Evolutionary conservation across 2,113 vertebrate genomes (phyloP).

Genomic region (Sebastes schlegelii): DNA sequence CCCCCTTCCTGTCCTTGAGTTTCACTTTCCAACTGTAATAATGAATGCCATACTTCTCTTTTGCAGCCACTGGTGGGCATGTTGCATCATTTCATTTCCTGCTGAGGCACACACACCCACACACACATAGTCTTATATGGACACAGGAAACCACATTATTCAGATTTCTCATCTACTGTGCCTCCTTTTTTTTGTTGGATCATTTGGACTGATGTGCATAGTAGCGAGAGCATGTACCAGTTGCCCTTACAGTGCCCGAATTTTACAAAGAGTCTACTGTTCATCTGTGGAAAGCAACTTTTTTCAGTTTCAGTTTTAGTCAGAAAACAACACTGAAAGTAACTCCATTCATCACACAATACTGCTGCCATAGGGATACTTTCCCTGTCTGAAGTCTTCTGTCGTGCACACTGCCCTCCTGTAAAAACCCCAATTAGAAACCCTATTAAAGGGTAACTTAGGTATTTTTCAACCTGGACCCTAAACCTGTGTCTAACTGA

Average conservation of each 20-base stretch:
- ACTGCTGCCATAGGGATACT: neutral
- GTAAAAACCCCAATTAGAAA: neutral
- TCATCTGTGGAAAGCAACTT: neutral
- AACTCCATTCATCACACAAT: neutral
- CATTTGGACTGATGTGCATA: neutral
- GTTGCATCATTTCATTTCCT: conserved; percentile 4
- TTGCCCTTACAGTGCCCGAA: neutral
- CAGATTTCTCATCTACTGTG: no score
- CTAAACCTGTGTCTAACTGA: no score
- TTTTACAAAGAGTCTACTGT: conserved; percentile 18
- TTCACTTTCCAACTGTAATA: conserved; percentile 25
- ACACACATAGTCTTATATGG: neutral
- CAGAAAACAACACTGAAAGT: neutral
- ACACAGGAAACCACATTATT: neutral
- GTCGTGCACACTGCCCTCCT: no score
- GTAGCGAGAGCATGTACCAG: no score
- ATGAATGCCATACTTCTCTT: neutral
- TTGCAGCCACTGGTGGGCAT: neutral
- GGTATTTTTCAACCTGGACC: no score
- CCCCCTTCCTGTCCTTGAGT: neutral
- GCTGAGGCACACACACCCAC: neutral
- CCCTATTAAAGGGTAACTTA: neutral
- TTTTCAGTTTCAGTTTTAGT: conserved; percentile 38
- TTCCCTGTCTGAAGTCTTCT: no score
- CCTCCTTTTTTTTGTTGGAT: neutral